Evolutionary conservation across 1,140 invertebrate species (phyloP).

Genomic region (Dendroctonus valens): DNA sequence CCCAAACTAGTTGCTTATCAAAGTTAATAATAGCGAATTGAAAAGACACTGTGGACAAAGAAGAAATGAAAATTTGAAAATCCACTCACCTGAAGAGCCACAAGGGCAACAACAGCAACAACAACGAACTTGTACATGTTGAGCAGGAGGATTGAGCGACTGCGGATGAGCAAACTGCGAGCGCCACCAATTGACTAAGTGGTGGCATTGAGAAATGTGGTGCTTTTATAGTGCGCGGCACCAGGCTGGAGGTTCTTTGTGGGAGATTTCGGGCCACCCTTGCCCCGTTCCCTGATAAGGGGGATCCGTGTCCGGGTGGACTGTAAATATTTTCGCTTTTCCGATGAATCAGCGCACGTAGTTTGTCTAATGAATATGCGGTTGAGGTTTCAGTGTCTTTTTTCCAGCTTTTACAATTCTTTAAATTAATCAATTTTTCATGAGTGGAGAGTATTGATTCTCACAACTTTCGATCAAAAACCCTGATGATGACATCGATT

Average conservation of each 20-base stretch:
- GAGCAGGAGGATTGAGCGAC: neutral
- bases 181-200: conserved; percentile 12
- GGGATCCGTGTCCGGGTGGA: conserved; percentile 25
- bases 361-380: neutral
- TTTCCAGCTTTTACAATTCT: too few relatives aligned
- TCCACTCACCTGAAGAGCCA: conserved; percentile 39
- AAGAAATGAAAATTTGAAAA: neutral
- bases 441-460: too few relatives aligned
- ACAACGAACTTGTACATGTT: conserved; percentile 38
- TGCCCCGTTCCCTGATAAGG: conserved; percentile 10
- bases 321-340: neutral
- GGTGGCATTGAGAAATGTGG: neutral
- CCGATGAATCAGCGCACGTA: neutral
- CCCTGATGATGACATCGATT: too few relatives aligned
- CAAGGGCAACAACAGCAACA: conserved; percentile 33
- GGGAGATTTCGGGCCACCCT: conserved; percentile 28
- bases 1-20: too few relatives aligned
- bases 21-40: neutral
- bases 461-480: too few relatives aligned
- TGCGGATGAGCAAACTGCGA: neutral
- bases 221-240: neutral
- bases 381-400: too few relatives aligned
- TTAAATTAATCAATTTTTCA: too few relatives aligned
- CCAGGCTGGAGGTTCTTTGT: conserved; percentile 5
- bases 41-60: neutral